Evolutionary conservation across 2,113 vertebrate genomes (phyloP).

Genomic region (Indri indri): DNA sequence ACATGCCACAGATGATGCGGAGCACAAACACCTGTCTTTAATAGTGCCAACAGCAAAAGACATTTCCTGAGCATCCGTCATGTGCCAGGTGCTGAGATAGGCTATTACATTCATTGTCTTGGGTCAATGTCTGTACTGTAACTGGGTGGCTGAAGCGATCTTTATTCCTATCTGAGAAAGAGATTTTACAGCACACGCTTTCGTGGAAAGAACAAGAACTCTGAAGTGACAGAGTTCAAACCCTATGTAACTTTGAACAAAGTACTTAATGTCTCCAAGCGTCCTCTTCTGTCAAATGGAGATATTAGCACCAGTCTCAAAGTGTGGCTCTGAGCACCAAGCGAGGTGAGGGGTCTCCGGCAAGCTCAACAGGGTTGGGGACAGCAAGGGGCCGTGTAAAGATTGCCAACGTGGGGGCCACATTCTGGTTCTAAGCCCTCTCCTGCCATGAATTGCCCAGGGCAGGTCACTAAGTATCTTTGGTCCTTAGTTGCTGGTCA

Average conservation of each 20-base stretch:
- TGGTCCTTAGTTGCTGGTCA: neutral
- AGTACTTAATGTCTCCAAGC: neutral
- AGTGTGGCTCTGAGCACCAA: neutral
- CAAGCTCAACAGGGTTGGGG: neutral
- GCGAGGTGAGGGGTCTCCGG: fast-evolving
- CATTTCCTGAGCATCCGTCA: neutral
- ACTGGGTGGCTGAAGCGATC: neutral
- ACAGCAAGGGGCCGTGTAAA: neutral
- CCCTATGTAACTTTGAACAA: neutral
- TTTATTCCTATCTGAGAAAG: neutral
- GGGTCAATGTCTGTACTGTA: neutral
- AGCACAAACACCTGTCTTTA: neutral
- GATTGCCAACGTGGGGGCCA: neutral
- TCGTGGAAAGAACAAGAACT: neutral
- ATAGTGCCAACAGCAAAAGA: neutral
- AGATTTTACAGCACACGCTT: neutral
- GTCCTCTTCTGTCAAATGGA: neutral
- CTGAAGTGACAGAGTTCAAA: neutral
- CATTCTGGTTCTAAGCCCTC: neutral
- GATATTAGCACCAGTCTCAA: neutral
- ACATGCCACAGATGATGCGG: neutral
- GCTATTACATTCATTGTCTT: neutral
- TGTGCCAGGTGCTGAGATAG: fast-evolving
- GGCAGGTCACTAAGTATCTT: neutral
- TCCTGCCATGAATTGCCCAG: neutral